These are phyloP conservation scores for Nylanderia fulva DNA, from an alignment of 1,140 invertebrate species.

Conservation along the genomic window DNA sequence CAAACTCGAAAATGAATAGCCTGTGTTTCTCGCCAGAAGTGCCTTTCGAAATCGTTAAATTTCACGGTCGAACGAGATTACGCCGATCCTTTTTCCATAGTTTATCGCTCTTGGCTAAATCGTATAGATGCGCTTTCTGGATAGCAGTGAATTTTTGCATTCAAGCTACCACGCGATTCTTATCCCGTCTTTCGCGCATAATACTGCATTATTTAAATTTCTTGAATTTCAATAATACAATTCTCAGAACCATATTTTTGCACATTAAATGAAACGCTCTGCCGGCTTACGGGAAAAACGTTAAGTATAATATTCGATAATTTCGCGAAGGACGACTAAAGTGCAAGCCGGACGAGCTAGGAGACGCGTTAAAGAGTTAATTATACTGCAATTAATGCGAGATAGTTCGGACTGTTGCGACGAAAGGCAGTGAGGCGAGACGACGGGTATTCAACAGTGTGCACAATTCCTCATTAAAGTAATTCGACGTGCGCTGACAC, in stretches of 20 bases:
- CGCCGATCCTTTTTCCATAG: neutral
- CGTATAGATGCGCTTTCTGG: neutral
- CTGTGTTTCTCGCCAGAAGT: neutral
- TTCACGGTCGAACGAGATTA: neutral
- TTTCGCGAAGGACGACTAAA: neutral
- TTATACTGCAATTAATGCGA: constrained; percentile 56
- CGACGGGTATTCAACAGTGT: constrained; percentile 52
- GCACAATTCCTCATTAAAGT: constrained; percentile 70
- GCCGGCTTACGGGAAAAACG: neutral
- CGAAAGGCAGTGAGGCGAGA: constrained; percentile 4
- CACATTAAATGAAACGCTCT: neutral
- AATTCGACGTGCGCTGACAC: constrained; percentile 69
- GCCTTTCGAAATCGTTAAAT: neutral
- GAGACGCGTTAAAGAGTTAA: constrained; percentile 52
- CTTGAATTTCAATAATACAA: neutral
- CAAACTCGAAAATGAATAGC: neutral
- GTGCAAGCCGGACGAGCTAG: neutral
- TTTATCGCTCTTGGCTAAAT: neutral
- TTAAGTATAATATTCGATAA: neutral
- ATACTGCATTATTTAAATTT: neutral
- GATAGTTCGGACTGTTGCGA: constrained; percentile 15
- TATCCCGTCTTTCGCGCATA: neutral
- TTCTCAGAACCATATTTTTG: neutral
- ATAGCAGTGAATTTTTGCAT: neutral
- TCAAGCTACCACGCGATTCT: neutral